Conservation (phyloP, 2,113 vertebrate species). For the Lates calcarifer region DNA sequence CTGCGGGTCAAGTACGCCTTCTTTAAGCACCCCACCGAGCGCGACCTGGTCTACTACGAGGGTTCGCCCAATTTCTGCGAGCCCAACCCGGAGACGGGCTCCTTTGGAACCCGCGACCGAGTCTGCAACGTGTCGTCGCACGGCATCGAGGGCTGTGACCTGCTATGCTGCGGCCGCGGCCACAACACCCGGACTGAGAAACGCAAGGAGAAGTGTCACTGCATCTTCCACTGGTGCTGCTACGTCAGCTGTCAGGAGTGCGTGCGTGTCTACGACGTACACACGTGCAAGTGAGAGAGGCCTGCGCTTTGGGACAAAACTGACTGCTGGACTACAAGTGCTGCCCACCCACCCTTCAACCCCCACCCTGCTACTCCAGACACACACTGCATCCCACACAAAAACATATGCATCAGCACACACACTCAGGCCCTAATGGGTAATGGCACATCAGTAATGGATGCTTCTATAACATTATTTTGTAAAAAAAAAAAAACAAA, state of each 20-base stretch:
- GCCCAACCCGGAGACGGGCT: constrained; percentile 96
- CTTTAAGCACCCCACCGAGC: constrained; percentile 96
- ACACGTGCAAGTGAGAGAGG: constrained; percentile 94
- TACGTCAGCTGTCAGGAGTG: constrained; percentile 99
- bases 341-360: constrained; percentile 32
- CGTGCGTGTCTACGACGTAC: constrained; percentile 93
- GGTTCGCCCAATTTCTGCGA: constrained; percentile 98
- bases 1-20: constrained; percentile 96
- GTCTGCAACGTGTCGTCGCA: constrained; percentile 97
- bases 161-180: constrained; percentile 96
- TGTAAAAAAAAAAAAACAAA: background rate
- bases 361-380: constrained; percentile 17
- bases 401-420: constrained; percentile 14
- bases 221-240: constrained; percentile 99
- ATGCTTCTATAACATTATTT: constrained; percentile 44
- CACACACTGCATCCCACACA: constrained; percentile 1
- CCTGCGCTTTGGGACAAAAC: constrained; percentile 34
- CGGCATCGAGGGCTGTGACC: constrained; percentile 97
- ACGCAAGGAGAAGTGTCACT: constrained; percentile 98
- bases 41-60: constrained; percentile 98
- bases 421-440: constrained; percentile 45
- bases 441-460: constrained; percentile 69
- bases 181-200: constrained; percentile 99
- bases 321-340: constrained; percentile 66
- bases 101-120: constrained; percentile 96